A percentile compares a stretch with the other conserved stretches of the same genome.
phyloP scores from a whole-genome alignment of 1,140 invertebrate species.

The Xylocopa sonorina region DNA sequence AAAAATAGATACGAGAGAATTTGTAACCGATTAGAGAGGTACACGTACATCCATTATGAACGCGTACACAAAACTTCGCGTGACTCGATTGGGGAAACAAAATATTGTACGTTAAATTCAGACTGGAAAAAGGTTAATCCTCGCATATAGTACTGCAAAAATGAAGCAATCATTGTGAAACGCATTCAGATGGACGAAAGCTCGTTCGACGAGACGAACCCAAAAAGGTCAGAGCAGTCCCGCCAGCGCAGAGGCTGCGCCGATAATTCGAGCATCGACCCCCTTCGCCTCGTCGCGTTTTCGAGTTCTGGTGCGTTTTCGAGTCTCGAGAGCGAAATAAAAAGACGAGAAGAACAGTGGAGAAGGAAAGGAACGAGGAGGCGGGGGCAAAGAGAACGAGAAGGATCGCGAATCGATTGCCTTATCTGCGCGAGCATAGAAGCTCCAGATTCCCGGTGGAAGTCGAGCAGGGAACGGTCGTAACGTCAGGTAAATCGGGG shows the following conservation, averaged over 20 bases:
- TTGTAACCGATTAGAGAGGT: no score
- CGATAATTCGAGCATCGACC: slow-evolving; percentile 34
- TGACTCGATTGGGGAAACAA: no score
- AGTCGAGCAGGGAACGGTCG: slow-evolving; percentile 33
- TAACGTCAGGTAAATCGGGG: slow-evolving; percentile 42
- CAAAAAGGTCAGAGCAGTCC: background rate
- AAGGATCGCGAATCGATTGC: slow-evolving; percentile 12
- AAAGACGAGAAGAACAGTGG: background rate
- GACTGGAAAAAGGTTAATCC: no score
- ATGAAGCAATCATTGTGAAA: no score
- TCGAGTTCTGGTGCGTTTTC: slow-evolving; percentile 7
- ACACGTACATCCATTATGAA: no score
- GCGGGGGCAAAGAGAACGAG: background rate
- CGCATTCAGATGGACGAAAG: background rate
- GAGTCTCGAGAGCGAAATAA: no score
- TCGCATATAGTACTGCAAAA: no score
- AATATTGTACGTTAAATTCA: no score
- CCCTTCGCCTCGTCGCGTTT: background rate
- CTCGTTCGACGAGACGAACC: background rate
- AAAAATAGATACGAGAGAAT: slow-evolving; percentile 10
- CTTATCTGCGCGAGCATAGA: slow-evolving; percentile 45
- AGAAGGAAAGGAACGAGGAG: background rate
- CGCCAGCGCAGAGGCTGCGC: background rate
- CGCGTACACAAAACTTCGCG: no score
- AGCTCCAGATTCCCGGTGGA: slow-evolving; percentile 45